Evolutionary conservation across 2,113 vertebrate genomes (phyloP).

Genomic region (Chinchilla lanigera): DNA sequence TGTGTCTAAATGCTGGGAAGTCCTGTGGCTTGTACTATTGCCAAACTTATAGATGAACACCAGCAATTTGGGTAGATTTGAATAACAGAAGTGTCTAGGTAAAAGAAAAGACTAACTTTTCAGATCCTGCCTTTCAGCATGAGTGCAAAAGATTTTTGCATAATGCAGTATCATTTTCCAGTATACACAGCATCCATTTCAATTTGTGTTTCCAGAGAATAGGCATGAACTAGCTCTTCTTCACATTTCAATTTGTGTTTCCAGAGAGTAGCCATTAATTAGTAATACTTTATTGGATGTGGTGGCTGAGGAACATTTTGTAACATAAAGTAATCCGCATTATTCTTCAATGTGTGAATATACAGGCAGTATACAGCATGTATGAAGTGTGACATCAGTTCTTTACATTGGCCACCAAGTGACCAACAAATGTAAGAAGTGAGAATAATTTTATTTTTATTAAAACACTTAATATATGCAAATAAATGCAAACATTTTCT

Average conservation of each 20-base stretch:
- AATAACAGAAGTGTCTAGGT: background rate
- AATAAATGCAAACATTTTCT: background rate
- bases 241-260: slow-evolving; percentile 12
- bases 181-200: background rate
- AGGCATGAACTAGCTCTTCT: background rate
- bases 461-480: slow-evolving; percentile 34
- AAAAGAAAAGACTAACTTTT: slow-evolving; percentile 10
- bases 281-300: background rate
- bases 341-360: background rate
- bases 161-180: background rate
- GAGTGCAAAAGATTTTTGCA: background rate
- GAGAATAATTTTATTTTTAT: slow-evolving; percentile 27
- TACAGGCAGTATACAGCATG: background rate
- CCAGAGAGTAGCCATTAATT: background rate
- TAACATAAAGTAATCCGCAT: background rate
- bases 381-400: background rate
- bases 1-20: background rate
- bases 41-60: background rate
- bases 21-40: background rate
- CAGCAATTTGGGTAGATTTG: background rate
- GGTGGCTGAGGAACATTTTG: slow-evolving; percentile 5
- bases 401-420: background rate
- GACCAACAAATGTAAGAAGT: background rate
- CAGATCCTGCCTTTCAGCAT: background rate
- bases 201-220: background rate